Evolutionary conservation across 2,113 vertebrate genomes (phyloP), one percentile per base, ranked within the genome.

Genomic region (Cranoglanis bouderius): DNA sequence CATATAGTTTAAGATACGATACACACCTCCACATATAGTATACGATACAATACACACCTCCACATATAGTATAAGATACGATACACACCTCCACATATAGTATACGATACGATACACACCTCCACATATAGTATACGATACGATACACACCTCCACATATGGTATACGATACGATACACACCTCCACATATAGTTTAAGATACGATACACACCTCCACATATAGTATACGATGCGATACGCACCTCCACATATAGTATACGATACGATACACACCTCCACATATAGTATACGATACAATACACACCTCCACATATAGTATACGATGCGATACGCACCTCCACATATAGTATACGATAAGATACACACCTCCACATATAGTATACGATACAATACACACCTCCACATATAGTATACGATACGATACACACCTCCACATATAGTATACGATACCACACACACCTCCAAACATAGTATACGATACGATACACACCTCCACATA

Each of bases 31-130:
- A n/a, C n/a, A n/a, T n/a, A n/a, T n/a, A n/a, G n/a, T n/a, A n/a
- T n/a, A n/a, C n/a, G n/a, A n/a, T n/a, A n/a, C n/a, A n/a, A n/a
- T n/a, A n/a, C n/a, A n/a, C n/a, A n/a, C n/a, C n/a, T n/a, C n/a
- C n/a, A n/a, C n/a, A n/a, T n/a, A n/a, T 24, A 63, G 3, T 6
- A 14, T 32, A 72, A 1, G 90, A 95, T 90, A 94, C 91, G 91
- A 92, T 88, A 77, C 74, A 74, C 72, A 40, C 2, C 72, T 19
- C n/a, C n/a, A n/a, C n/a, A n/a, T n/a, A n/a, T n/a, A n/a, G n/a
- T n/a, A n/a, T n/a, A n/a, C n/a, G n/a, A n/a, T n/a, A n/a, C 1
- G 18, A 75, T 2, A 35, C 10, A 3, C 35, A n/a, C n/a, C n/a
- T n/a, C n/a, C n/a, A n/a, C n/a, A n/a, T n/a, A n/a, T n/a, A 18